Conservation (phyloP, 2,797 vertebrate genomes). For the Lycodopsis pacificus region DNA sequence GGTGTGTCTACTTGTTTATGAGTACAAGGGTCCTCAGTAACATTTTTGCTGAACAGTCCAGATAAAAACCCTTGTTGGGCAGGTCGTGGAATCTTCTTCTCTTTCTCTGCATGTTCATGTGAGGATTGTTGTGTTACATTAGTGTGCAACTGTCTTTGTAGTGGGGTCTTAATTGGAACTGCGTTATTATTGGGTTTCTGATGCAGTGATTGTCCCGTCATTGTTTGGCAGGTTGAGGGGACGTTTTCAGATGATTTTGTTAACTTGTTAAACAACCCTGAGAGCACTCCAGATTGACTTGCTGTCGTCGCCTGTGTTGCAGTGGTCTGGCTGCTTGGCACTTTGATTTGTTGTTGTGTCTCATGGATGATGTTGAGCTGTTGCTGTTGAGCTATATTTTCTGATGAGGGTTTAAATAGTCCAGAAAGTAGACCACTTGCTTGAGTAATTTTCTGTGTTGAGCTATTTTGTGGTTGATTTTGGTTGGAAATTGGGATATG, state of each 20-base stretch:
- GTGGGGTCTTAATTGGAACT: slow-evolving; percentile 33
- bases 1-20: slow-evolving; percentile 63
- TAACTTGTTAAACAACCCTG: slow-evolving; percentile 81
- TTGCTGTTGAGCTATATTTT: slow-evolving; percentile 58
- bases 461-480: slow-evolving; percentile 49
- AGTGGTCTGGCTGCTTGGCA: slow-evolving; percentile 47
- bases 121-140: slow-evolving; percentile 45
- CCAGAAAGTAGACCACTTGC: slow-evolving; percentile 81
- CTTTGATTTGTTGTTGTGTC: slow-evolving; percentile 44
- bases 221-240: slow-evolving; percentile 54
- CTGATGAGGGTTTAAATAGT: slow-evolving; percentile 80
- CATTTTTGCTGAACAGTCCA: slow-evolving; percentile 84
- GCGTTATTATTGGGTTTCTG: slow-evolving; percentile 36
- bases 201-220: slow-evolving; percentile 44
- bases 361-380: slow-evolving; percentile 47
- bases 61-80: slow-evolving; percentile 84
- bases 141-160: slow-evolving; percentile 47
- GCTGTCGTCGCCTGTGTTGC: slow-evolving; percentile 46
- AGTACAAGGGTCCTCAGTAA: slow-evolving; percentile 74
- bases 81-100: slow-evolving; percentile 63
- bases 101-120: slow-evolving; percentile 68
- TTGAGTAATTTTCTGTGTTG: slow-evolving; percentile 59
- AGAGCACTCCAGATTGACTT: slow-evolving; percentile 72
- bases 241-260: slow-evolving; percentile 72
- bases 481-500: slow-evolving; percentile 41